Conservation (phyloP, 1,140 invertebrate genomes). For the Pentalonia nigronervosa region DNA sequence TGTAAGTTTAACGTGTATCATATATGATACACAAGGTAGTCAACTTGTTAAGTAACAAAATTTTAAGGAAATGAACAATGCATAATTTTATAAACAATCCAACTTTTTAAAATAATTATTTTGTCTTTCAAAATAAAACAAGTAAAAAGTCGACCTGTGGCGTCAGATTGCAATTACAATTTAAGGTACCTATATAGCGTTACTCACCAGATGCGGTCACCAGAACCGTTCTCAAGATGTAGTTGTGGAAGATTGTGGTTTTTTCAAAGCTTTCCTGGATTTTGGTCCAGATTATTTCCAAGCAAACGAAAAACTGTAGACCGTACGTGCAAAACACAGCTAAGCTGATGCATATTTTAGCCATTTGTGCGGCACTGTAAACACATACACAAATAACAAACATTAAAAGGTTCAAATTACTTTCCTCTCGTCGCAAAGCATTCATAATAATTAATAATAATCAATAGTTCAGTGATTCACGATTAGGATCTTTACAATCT, state of each 20-base stretch:
- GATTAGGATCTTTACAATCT: neutral
- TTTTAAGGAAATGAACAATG: no score
- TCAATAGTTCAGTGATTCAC: no score
- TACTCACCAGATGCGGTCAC: conserved; percentile 63
- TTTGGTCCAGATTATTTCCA: conserved; percentile 79
- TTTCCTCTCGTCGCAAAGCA: neutral
- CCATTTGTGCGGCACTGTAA: conserved; percentile 80
- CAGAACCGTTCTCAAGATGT: conserved; percentile 74
- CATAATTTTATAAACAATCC: neutral
- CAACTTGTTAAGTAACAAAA: no score
- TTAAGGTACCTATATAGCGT: neutral
- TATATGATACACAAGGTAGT: no score
- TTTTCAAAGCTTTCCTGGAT: conserved; percentile 76
- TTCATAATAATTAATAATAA: no score
- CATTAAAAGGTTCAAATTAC: neutral
- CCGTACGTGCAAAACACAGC: conserved; percentile 93
- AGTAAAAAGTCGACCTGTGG: neutral
- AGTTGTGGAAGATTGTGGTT: conserved; percentile 76
- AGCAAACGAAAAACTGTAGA: conserved; percentile 94
- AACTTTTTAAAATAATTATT: neutral
- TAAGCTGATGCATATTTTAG: conserved; percentile 85
- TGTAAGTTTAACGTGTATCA: no score
- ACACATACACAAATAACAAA: neutral
- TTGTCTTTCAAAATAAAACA: neutral
- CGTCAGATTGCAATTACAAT: neutral